Percentiles rank a stretch among this genome's conserved stretches.
Evolutionary conservation across 2,113 vertebrate genomes (phyloP).

Genomic region (Gallinago undulata): DNA sequence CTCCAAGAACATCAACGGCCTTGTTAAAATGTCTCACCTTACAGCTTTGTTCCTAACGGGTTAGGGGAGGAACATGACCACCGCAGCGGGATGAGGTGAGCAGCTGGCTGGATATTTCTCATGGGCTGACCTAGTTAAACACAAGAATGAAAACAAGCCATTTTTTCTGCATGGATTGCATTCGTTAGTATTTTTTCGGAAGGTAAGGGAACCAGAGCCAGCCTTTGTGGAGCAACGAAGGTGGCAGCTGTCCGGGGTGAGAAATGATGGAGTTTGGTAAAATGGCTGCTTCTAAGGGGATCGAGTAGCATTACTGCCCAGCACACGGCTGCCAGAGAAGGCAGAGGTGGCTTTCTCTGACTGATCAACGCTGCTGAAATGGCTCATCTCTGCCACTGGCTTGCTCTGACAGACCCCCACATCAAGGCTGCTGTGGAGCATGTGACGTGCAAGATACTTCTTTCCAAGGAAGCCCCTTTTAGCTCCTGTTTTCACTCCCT

Average conservation of each 20-base stretch:
- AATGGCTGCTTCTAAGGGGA: neutral
- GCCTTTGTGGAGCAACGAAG: neutral
- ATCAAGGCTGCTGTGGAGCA: neutral
- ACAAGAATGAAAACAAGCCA: neutral
- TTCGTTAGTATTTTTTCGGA: neutral
- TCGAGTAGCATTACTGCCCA: neutral
- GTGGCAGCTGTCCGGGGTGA: neutral
- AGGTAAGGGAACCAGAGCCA: neutral
- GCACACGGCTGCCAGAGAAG: neutral
- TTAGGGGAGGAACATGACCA: neutral
- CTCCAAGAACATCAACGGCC: conserved; percentile 4
- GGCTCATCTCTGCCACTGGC: neutral
- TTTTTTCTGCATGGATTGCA: neutral
- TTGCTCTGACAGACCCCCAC: neutral
- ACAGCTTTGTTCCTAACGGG: neutral
- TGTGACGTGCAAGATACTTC: neutral
- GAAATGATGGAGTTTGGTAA: neutral
- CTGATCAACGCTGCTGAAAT: accelerated
- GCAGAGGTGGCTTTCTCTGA: neutral
- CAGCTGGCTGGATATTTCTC: neutral
- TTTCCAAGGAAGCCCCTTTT: neutral
- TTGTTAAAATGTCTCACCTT: neutral
- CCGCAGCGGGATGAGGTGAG: neutral
- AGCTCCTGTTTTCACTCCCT: neutral
- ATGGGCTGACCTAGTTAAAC: neutral